Evolutionary conservation across 2,113 vertebrate genomes (phyloP).

Genomic region (Brachyhypopomus gauderio): DNA sequence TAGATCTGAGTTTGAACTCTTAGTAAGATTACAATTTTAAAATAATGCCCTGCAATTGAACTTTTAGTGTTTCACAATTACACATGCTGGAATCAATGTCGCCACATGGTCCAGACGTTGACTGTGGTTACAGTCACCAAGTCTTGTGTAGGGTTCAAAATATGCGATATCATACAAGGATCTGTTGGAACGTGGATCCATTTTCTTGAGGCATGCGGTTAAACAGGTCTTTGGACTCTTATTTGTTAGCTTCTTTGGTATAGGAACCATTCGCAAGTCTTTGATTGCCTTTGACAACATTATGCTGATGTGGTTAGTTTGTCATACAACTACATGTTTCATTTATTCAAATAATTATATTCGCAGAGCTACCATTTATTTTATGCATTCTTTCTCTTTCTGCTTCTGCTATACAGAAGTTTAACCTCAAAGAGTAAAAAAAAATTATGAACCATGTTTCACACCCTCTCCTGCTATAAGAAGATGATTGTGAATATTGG

Average conservation of each 20-base stretch:
- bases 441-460: background rate
- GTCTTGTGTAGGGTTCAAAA: background rate
- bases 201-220: background rate
- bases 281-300: background rate
- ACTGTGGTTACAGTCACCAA: constrained; percentile 16
- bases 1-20: background rate
- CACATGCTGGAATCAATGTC: background rate
- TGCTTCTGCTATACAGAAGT: background rate
- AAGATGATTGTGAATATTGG: no score
- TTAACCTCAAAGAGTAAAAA: no score
- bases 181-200: background rate
- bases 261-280: background rate
- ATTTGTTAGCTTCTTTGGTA: background rate
- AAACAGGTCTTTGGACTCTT: background rate
- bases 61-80: constrained; percentile 27
- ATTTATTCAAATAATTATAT: background rate
- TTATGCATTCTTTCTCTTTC: no score
- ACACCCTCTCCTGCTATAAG: no score
- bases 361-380: no score
- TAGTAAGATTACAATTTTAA: no score
- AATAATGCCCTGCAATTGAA: no score
- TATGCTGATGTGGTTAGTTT: background rate
- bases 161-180: constrained; percentile 51
- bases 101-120: background rate
- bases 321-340: no score